Evolutionary conservation across 1,140 invertebrate genomes (phyloP), one percentile per base, ranked within the genome.

Genomic region (Drosophila bocqueti): DNA sequence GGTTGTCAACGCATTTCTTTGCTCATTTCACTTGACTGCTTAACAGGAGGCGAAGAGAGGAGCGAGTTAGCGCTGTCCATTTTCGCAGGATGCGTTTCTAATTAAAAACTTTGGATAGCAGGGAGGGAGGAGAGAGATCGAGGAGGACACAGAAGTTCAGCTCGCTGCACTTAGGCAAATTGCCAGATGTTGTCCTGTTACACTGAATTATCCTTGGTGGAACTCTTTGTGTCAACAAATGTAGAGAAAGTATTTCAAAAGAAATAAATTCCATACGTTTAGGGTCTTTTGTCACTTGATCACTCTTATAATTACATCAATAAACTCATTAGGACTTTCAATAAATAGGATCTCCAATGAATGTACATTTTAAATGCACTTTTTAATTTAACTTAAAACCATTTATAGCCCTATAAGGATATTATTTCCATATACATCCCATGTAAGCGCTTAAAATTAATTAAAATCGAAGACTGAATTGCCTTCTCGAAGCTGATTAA

Each of bases 1-100:
- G 80, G 83, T 85, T 85, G 83, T 87, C 83, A 87, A 89, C 83
- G 83, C 83, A 89, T 89, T 87, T 87, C 75, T 75, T 78, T 89
- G 76, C 84, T 86, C 83, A 87, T 86, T 86, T 89, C 83, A 75
- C 76, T 87, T 89, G 80, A 80, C 83, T 86, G 83, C 71, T 66
- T 72, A 52, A n/a, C 34, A 36, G 69, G 29, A 26, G 43, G 49
- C 11, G 63, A 18, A 29, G 21, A 4, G 16, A 16, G 31, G 9
- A 16, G 31, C 52, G 65, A 42, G 55, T 42, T 73, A 61, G 71
- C 24, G 68, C 71, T 74, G 71, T 74, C 71, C 71, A 74, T 77
- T 59, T 66, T 89, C 76, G 59, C 67, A 76, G 75, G 79, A 78
- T 87, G 83, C 84, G 84, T 89, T 87, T 87, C 84, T 87, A 87